Conservation (phyloP, 2,888 invertebrate genomes). For the Carabus problematicus region DNA sequence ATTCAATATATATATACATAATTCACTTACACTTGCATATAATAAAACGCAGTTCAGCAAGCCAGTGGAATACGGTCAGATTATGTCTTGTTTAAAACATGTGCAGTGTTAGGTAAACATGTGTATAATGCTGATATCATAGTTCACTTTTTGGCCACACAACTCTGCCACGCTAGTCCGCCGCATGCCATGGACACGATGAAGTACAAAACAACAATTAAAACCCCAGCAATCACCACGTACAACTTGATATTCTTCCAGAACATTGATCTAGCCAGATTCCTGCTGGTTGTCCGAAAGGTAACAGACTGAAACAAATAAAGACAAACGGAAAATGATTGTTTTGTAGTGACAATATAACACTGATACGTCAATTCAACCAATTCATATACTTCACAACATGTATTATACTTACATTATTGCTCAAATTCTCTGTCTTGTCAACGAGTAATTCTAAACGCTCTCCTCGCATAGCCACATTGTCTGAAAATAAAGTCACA, state of each 20-base stretch:
- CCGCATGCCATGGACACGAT: conserved; percentile 89
- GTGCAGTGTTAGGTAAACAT: no score
- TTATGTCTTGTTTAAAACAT: no score
- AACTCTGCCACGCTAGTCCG: conserved; percentile 79
- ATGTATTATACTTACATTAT: conserved; percentile 80
- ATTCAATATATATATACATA: no score
- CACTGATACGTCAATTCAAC: no score
- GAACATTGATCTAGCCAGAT: conserved; percentile 85
- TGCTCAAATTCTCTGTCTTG: conserved; percentile 89
- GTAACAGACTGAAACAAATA: conserved; percentile 77
- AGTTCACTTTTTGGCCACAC: conserved; percentile 58
- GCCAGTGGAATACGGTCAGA: no score
- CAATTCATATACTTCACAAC: no score
- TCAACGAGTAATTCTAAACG: conserved; percentile 88
- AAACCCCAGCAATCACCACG: conserved; percentile 70
- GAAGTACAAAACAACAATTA: conserved; percentile 78
- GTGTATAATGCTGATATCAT: no score
- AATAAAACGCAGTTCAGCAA: no score
- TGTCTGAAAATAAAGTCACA: conserved; percentile 68
- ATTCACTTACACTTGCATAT: no score
- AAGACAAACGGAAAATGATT: conserved; percentile 9
- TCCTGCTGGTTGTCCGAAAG: conserved; percentile 85
- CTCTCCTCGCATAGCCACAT: conserved; percentile 88
- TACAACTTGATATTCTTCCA: conserved; percentile 95
- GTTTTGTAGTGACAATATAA: no score